Evolutionary conservation across 2,797 vertebrate genomes (phyloP), one percentile per base, ranked within the genome.

Genomic region (Forpus xanthops): DNA sequence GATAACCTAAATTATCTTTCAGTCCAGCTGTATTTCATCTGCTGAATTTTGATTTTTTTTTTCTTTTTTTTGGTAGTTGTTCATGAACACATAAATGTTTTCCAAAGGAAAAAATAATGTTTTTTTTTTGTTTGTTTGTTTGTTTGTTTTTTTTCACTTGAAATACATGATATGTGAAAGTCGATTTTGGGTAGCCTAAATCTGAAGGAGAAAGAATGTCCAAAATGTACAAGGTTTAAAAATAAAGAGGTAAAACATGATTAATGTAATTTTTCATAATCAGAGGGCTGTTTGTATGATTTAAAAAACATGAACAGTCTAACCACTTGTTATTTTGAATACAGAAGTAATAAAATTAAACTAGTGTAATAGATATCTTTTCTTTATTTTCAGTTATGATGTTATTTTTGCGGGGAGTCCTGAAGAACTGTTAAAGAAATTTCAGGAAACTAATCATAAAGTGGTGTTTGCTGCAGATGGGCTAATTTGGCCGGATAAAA

Each of bases 401-500:
- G 98, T 99, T 90, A 98, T 99, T 96, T 99, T 99, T 95, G 98
- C 99, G 6, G 99, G 98, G 2, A 98, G 98, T 56, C 99, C 99
- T 91, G 98, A 99, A 72, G 99, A 99, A 92, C 97, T 99, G 67
- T 97, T 99, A 37, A 98, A 97, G 97, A 99, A 99, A 95, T 99
- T 99, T 96, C 98, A 98, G 68, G 98, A 99, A 89, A 92, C 96
- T 39, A 99, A 99, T 95, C 99, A 99, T 96, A 99, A 99, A 96
- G 98, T 99, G 56, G 96, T 99, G 56, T 99, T 99, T 94, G 98
- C 99, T 81, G 99, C 99, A 49, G 99, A 99, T 90, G 99, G 98
- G 33, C 95, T 99, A 45, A 96, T 99, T 89, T 99, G 99, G 99
- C 99, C 99, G 0, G 99, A 99, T 97, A 99, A 99, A 92, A 98